Evolutionary conservation across 2,797 vertebrate species (phyloP).

Genomic region (Spinus pinus): DNA sequence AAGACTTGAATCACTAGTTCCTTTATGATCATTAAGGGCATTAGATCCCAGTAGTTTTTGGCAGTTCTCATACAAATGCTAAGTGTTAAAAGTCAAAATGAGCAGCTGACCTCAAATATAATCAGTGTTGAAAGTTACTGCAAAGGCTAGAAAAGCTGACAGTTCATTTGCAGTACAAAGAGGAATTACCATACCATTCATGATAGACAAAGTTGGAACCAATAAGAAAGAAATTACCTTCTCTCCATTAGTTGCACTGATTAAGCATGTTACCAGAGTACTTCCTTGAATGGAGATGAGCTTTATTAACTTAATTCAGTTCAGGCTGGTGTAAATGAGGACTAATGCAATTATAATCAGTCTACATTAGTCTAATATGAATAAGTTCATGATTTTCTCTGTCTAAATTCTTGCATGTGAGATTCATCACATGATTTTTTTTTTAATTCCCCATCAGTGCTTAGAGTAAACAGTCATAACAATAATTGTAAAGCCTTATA

Average conservation of each 20-base stretch:
- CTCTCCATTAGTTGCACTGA: not conserved
- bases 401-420: not conserved
- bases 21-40: not conserved
- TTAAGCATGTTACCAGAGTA: not conserved
- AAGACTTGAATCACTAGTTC: not conserved
- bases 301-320: not conserved
- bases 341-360: not conserved
- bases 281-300: not conserved
- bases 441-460: not conserved
- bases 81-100: not conserved
- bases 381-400: not conserved
- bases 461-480: not conserved
- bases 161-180: conserved; percentile 24
- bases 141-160: not conserved
- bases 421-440: not conserved
- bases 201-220: not conserved
- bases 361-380: not conserved
- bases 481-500: not conserved
- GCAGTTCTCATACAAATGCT: not conserved
- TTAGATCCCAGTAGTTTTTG: not conserved
- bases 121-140: conserved; percentile 14
- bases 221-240: not conserved
- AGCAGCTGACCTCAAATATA: not conserved
- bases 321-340: not conserved
- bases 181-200: not conserved